Percentiles rank a stretch among this genome's conserved stretches.
These are phyloP conservation scores for Eugnorisma glareosa DNA, from an alignment of 2,888 invertebrate species.

Conservation along the genomic window DNA sequence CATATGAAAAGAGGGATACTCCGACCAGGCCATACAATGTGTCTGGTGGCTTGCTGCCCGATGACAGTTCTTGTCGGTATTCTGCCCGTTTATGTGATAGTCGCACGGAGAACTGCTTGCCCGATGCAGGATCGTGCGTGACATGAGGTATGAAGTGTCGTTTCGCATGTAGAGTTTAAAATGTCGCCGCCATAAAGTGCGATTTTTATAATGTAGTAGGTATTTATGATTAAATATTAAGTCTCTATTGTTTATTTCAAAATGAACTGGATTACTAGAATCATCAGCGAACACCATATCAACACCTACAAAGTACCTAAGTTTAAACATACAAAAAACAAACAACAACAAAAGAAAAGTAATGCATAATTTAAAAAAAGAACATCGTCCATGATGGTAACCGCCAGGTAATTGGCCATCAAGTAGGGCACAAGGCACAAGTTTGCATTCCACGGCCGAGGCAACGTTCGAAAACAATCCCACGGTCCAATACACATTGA, in stretches of 20 bases:
- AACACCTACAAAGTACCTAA: not conserved
- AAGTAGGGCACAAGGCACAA: slow-evolving; percentile 73
- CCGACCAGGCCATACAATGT: not conserved
- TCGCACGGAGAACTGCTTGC: not conserved
- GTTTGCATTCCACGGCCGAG: slow-evolving; percentile 74
- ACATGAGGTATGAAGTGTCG: not conserved
- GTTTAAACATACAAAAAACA: not conserved
- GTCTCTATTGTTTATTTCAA: not conserved
- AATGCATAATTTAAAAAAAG: slow-evolving; percentile 27
- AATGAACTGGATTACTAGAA: not conserved
- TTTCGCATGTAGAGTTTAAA: not conserved
- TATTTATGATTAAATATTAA: not conserved
- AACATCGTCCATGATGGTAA: slow-evolving; percentile 36
- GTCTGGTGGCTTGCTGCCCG: not conserved
- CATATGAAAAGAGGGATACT: no score
- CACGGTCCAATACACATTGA: slow-evolving; percentile 84
- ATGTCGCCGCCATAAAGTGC: not conserved
- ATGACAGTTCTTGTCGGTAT: not conserved
- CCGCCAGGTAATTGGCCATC: slow-evolving; percentile 67
- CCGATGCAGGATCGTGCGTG: not conserved
- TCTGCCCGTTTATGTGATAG: not conserved
- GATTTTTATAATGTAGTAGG: not conserved
- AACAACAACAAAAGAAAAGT: slow-evolving; percentile 10
- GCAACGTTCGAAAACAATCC: slow-evolving; percentile 84
- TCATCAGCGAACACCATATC: not conserved